Evolutionary conservation across 2,113 vertebrate species (phyloP), one percentile per base, ranked within the genome.

Genomic region (Platysteira castanea): DNA sequence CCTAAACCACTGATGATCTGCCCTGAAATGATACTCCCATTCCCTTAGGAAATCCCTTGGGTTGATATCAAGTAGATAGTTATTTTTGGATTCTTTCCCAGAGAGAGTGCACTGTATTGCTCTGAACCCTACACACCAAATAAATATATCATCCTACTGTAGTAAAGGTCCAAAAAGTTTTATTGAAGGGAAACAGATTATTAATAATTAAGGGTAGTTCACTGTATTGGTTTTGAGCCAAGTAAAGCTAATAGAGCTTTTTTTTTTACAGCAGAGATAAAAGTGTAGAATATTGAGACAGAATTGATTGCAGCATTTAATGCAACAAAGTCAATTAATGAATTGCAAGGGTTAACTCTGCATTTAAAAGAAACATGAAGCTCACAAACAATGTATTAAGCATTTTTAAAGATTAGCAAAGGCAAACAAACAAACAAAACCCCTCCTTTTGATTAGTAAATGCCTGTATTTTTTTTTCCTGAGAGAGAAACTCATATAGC

Each of bases 81-180:
- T 96, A 77, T 94, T 95, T 95, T 94, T 95, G 94, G 93, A 92
- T 31, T 88, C 87, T 84, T 97, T 96, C 95, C 96, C 92, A 96
- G 94, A 85, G 90, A 95, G 65, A 94, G 84, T 85, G 85, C 85
- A 82, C 79, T 73, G 61, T 78, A 93, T 94, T 95, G 76, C 87
- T 96, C 53, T 89, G 81, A 96, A 91, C 91, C 75, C 54, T 93
- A 37, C 87, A n/a, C 84, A 67, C 90, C 71, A 93, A 96, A 91
- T 79, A 73, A 87, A 94, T 93, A 90, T 9, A 93, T 95, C 67
- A 90, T 90, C 12, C 9, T 81, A 37, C 53, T 74, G 71, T 59
- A 83, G 63, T 77, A 85, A 94, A 93, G 71, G 69, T 93, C 93
- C 70, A 87, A 87, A 95, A 92, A 90, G 39, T 86, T 92, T 93